phyloP scores from a whole-genome alignment of 2,113 vertebrate species.

The Clupea harengus region DNA sequence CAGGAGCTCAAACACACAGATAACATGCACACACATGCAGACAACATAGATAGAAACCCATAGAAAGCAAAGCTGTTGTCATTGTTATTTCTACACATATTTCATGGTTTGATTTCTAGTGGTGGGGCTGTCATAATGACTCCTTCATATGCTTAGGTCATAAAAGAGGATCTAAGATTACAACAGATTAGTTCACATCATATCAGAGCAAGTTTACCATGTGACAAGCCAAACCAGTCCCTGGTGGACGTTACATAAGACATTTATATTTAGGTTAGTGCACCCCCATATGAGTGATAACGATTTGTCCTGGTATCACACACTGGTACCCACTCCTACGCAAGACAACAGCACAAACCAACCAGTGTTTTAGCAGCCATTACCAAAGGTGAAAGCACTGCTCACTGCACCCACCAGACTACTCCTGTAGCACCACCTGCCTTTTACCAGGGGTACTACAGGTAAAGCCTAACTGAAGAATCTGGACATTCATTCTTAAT shows the following conservation, averaged over 20 bases:
- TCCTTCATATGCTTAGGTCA: constrained; percentile 23
- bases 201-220: constrained; percentile 17
- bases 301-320: not conserved
- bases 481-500: not conserved
- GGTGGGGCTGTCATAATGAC: not conserved
- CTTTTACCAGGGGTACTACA: not conserved
- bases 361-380: not conserved
- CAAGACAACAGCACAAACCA: not conserved
- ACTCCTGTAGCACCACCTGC: not conserved
- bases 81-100: not conserved
- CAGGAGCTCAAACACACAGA: not conserved
- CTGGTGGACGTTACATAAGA: not conserved
- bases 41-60: too few species aligned
- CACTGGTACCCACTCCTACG: not conserved
- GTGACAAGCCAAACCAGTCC: not conserved
- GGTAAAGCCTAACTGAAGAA: not conserved
- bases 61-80: not conserved
- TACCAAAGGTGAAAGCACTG: not conserved
- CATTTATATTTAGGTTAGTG: not conserved
- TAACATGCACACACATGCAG: too few species aligned
- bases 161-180: constrained; percentile 8
- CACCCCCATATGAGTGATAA: not conserved
- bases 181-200: constrained; percentile 22
- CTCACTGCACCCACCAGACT: not conserved
- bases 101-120: not conserved